Base-by-base conservation (phyloP, 2,888 invertebrate genomes). In the Lamellibrachia columna region DNA sequence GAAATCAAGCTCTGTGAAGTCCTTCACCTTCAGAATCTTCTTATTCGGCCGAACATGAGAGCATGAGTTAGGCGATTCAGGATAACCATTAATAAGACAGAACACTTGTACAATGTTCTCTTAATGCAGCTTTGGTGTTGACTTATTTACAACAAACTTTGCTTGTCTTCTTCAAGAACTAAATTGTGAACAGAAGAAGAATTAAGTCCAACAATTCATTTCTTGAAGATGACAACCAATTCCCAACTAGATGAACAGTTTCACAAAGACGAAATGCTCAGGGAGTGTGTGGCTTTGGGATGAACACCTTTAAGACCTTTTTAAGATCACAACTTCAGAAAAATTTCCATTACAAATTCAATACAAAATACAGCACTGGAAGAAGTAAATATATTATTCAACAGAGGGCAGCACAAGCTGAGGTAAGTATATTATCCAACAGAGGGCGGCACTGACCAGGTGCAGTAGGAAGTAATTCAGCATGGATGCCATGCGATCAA, bases 401-500 rank as follows among this genome's bases (percentile, higher is more conserved):
- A 11, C 22, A 75, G 75, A 75, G 75, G 75, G 75, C 75, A 75
- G 75, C 22, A 75, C 75, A 3, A n/a, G 9, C 3, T 9, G 75
- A 75, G 22, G 75, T 4, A 22, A 11, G 22, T 75, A 75, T 22
- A 75, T 75, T 22, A 22, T 22, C 6, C 22, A 28, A 91, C 4
- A 91, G 52, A 91, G 53, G 53, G 52, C 53, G 7, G 40, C 7
- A 92, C 95, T 94, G 93, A 97, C 99, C 93, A 99, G 97, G 96
- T 98, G 98, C 91, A 98, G 97, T 58, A 99, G 97, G 96, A 99
- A 98, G 97, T 99, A 99, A 97, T 99, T 99, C 93, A 99, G 97
- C 99, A 99, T 99, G 11, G 98, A 98, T 0, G 99, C 98, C 93
- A 99, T 98, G 55, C 99, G 97, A 96, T 99, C 99, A 1, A 99